Evolutionary conservation across 2,797 vertebrate species (phyloP), one percentile per base, ranked within the genome.

Genomic region (Rhabdophis nuchalis): DNA sequence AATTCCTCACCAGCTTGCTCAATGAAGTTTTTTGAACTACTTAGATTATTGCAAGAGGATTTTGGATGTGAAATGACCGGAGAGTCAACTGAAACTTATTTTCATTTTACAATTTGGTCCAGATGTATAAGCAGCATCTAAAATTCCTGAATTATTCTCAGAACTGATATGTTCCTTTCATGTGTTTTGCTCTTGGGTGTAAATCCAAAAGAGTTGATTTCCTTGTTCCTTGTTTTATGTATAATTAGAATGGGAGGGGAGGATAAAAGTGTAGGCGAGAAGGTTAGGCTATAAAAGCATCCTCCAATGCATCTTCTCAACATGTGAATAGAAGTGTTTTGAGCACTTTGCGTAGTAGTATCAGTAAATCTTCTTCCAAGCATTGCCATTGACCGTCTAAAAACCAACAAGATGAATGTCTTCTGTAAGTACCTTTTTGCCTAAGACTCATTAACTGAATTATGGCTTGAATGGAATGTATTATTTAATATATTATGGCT

Each of bases 341-440:
- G 57, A 25, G 60, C n/a, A 23, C 29, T n/a, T 41, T 7, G 5
- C 4, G 1, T n/a, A 23, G 1, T n/a, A 23, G 16, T 16, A 20
- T 54, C 89, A 46, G 36, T 68, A 52, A 36, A 23, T 29, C 1
- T 18, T 50, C 41, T 29, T n/a, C 36, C 85, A 87, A 27, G 36
- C 7, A 32, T 14, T 56, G 12, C 36, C 12, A 5, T 50, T 53
- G 52, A 77, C 2, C 0, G 23, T 92, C 54, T 85, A 9, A 18
- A 72, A 46, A 10, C 1, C 14, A 57, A 90, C 46, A 20, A 52
- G 27, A 92, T 92, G 92, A 54, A 20, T 6, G 87, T 77, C 53
- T 29, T 90, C 89, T 23, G 92, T 92, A 90, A 92, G 92, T 92
- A 92, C 4, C 32, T 32, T n/a, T 57, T 14, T 58, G 12, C 50